Percentiles rank a stretch among this genome's conserved stretches.
Conservation (phyloP, 2,888 invertebrate genomes). For the Brachyptera risi region DNA sequence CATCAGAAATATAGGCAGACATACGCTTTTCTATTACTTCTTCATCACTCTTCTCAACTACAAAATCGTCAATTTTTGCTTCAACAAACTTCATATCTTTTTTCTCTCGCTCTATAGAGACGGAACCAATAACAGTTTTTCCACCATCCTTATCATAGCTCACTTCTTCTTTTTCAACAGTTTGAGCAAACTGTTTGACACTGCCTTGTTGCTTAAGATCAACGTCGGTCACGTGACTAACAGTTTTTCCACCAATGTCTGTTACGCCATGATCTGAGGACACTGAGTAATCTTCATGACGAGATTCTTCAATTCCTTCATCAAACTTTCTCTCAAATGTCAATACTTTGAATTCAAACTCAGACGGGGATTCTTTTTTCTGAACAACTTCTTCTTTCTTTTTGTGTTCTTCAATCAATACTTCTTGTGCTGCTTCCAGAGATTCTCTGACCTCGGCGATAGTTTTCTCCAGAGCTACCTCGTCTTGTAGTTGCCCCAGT, state of each 20-base stretch:
- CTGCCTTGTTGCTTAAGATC: conserved; percentile 20
- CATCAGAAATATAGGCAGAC: conserved; percentile 26
- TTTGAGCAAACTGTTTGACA: conserved; percentile 10
- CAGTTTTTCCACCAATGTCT: conserved; percentile 2
- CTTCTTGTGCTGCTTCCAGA: conserved; percentile 64
- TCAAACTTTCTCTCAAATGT: conserved; percentile 36
- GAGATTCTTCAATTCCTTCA: conserved; percentile 37
- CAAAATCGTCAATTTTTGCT: conserved; percentile 28
- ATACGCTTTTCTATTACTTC: conserved; percentile 25
- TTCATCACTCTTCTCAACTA: conserved; percentile 16
- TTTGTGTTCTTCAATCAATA: conserved; percentile 63
- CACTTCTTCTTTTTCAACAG: conserved; percentile 23
- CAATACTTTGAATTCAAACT: conserved; percentile 63
- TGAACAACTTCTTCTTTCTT: conserved; percentile 51
- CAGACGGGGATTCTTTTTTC: conserved; percentile 65
- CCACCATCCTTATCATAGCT: conserved; percentile 22
- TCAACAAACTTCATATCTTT: conserved; percentile 21
- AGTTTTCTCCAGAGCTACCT: conserved; percentile 48
- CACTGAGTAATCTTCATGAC: conserved; percentile 31
- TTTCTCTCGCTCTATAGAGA: not conserved
- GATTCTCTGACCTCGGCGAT: conserved; percentile 67
- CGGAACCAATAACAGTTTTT: not conserved
- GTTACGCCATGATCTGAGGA: conserved; percentile 25
- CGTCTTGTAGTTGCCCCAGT: too few species aligned
- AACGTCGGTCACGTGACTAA: conserved; percentile 26